Conservation (phyloP, 2,888 invertebrate species). For the Cynaeus angustus region DNA sequence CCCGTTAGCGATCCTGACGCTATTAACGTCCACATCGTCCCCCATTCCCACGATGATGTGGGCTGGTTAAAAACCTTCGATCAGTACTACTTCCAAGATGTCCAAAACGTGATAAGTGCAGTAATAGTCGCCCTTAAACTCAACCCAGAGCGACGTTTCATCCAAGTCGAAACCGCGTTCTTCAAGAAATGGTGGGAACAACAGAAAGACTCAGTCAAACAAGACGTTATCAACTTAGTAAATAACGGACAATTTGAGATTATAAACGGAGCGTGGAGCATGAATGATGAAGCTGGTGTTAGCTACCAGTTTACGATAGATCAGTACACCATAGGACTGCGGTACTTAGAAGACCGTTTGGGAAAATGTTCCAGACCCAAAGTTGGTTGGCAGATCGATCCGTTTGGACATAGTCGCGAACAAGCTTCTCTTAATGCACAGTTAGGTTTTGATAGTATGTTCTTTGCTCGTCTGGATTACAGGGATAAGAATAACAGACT, state of each 20-base stretch:
- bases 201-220: conserved; percentile 74
- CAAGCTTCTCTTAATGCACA: conserved; percentile 78
- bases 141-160: conserved; percentile 81
- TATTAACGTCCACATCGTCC: conserved; percentile 86
- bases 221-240: conserved; percentile 75
- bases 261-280: conserved; percentile 76
- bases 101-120: conserved; percentile 92
- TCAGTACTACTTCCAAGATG: conserved; percentile 83
- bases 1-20: background rate
- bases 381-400: conserved; percentile 90
- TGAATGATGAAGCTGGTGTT: conserved; percentile 78
- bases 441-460: conserved; percentile 83
- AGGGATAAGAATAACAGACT: conserved; percentile 77
- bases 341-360: conserved; percentile 80
- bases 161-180: conserved; percentile 86
- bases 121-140: conserved; percentile 83
- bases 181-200: conserved; percentile 87
- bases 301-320: conserved; percentile 82
- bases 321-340: conserved; percentile 77
- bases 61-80: conserved; percentile 92
- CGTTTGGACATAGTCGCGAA: conserved; percentile 85
- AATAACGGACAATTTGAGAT: conserved; percentile 77
- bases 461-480: conserved; percentile 81
- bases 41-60: conserved; percentile 90
- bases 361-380: conserved; percentile 83